These are phyloP conservation scores for Anastrepha ludens DNA, from an alignment of 1,140 invertebrate species.

Conservation along the genomic window DNA sequence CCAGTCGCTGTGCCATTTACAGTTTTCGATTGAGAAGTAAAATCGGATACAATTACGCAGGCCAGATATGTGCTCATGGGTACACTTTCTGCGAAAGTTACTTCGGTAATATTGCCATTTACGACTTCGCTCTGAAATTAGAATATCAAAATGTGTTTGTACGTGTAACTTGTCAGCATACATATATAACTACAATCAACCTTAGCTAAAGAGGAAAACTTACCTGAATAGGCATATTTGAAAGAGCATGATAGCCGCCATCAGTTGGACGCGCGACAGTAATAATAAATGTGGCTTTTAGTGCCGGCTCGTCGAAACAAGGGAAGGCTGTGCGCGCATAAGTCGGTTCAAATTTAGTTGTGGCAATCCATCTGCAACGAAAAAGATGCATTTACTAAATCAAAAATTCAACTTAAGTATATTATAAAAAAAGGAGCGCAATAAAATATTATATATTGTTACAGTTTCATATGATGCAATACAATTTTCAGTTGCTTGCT, in stretches of 20 bases:
- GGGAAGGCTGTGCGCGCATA: conserved; percentile 94
- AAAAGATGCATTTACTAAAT: conserved; percentile 31
- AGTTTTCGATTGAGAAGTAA: conserved; percentile 77
- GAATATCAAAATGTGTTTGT: background rate
- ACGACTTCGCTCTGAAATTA: conserved; percentile 60
- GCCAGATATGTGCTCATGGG: conserved; percentile 95
- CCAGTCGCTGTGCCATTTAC: conserved; percentile 76
- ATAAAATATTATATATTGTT: background rate
- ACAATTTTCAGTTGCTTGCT: too few relatives aligned
- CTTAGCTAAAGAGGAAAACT: conserved; percentile 47
- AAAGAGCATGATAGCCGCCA: conserved; percentile 82
- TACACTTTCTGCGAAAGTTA: conserved; percentile 85
- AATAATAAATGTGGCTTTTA: conserved; percentile 92
- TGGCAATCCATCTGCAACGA: conserved; percentile 84
- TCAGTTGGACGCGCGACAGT: conserved; percentile 82
- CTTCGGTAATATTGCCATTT: conserved; percentile 65
- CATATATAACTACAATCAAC: background rate
- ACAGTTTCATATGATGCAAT: background rate
- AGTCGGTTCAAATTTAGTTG: conserved; percentile 95
- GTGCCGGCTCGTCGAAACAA: conserved; percentile 95
- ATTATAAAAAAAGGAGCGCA: background rate
- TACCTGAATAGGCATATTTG: conserved; percentile 82
- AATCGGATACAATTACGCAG: conserved; percentile 94
- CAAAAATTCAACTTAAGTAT: background rate
- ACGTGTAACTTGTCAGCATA: background rate